Conservation (phyloP, 2,888 invertebrate species). For the Ectemnius cavifrons region DNA sequence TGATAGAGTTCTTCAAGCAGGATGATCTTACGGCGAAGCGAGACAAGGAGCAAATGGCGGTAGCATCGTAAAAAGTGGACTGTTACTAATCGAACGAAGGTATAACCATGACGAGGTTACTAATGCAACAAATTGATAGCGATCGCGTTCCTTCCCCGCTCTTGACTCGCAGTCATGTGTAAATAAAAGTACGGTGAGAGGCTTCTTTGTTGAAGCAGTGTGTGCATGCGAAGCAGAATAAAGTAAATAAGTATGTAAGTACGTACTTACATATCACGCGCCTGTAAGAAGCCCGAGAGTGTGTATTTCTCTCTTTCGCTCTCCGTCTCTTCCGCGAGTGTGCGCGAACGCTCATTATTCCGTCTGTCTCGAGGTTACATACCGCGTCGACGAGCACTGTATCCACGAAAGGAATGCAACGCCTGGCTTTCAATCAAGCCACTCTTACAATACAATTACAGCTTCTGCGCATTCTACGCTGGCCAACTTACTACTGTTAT, state of each 20-base stretch:
- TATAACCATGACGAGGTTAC: neutral
- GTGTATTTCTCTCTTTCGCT: no score
- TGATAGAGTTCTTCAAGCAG: no score
- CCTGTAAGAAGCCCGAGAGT: no score
- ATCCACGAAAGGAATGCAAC: conserved; percentile 36
- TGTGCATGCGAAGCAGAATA: no score
- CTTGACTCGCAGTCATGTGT: no score
- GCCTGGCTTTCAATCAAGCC: conserved; percentile 44
- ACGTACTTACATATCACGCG: no score
- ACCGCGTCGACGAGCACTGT: conserved; percentile 9
- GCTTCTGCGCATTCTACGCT: conserved; percentile 6
- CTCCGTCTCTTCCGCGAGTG: no score
- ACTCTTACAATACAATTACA: conserved; percentile 58
- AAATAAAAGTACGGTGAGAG: no score
- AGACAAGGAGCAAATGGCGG: neutral
- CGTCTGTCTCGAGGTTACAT: conserved; percentile 26
- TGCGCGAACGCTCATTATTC: conserved; percentile 40
- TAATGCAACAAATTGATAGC: neutral
- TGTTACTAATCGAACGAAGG: neutral
- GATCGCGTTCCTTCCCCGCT: no score
- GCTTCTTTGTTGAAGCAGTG: no score
- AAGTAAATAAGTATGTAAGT: no score
- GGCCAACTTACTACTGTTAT: neutral
- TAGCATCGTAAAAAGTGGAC: neutral
- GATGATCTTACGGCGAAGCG: no score